Base-by-base conservation (phyloP, 2,888 invertebrate species). In the Drepanosiphum platanoidis region DNA sequence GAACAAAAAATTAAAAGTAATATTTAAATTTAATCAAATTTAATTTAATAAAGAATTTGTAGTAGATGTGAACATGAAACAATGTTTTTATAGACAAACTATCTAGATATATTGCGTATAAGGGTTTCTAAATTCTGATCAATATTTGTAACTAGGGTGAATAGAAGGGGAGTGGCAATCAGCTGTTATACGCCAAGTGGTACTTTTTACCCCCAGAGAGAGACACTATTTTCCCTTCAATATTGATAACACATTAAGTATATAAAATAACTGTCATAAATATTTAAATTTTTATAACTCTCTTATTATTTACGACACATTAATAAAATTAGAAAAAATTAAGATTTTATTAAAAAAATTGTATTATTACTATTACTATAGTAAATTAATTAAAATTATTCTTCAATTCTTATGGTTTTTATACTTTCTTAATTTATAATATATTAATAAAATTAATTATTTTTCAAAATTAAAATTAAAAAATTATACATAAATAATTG, bases 161-260 rank as follows among this genome's bases (percentile, higher is more conserved):
- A 84, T 36, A 58, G 68, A 77, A 75, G 70, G 84, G 84, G 84
- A 77, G 84, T 84, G 84, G 84, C 75, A 52, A 70, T 42, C 84
- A 84, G 84, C 84, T 84, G 84, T 82, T 64, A 32, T 27, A 27
- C n/a, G 2, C 22, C 30, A 42, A 72, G 61, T 58, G 52, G 42
- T 61, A 22, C 0, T 58, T 72, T 82, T 64, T 15, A 82, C 81
- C 81, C 81, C 81, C 30, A 82, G 81, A 82, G 36, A 61, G 81
- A 81, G 71, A 72, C 81, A 82, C 81, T 52, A 52, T 70, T 66
- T 78, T 52, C 4, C 36, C 58, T 58, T 70, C 0, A 15, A 68
- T 30, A 64, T 64, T 13, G 27, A 52, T 52, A 46, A 15, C 9
- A 46, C 46, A 46, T 46, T 46, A n/a, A n/a, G n/a, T n/a, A 15